Conservation (phyloP, 2,888 invertebrate species). For the Drosophila paranaensis region DNA sequence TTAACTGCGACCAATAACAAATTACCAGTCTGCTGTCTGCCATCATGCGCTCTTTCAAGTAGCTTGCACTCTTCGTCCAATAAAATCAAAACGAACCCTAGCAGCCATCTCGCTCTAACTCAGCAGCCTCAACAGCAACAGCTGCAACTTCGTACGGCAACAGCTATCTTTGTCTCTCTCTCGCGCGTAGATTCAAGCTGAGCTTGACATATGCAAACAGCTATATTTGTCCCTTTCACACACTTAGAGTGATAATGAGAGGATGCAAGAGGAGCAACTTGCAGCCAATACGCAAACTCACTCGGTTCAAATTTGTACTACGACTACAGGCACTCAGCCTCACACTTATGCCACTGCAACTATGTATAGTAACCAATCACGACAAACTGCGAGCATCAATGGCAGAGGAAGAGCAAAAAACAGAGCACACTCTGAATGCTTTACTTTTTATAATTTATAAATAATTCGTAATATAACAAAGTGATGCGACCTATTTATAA, state of each 20-base stretch:
- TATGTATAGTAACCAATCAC: background rate
- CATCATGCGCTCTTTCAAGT: background rate
- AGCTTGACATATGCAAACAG: too few relatives aligned
- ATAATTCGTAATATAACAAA: too few relatives aligned
- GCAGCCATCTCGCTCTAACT: background rate
- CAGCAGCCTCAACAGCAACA: too few relatives aligned
- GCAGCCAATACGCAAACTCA: background rate
- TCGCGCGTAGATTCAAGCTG: too few relatives aligned
- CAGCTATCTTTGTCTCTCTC: background rate
- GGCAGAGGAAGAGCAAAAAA: background rate
- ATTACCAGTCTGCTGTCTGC: background rate
- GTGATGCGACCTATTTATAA: too few relatives aligned
- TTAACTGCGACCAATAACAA: background rate
- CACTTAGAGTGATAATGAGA: too few relatives aligned
- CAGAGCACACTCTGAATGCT: background rate
- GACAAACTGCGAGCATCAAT: background rate
- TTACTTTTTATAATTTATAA: too few relatives aligned
- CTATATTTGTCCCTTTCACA: too few relatives aligned
- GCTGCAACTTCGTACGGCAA: background rate
- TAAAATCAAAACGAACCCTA: background rate
- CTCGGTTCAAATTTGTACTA: background rate
- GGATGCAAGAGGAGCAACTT: too few relatives aligned
- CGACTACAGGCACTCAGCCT: background rate
- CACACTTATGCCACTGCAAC: background rate
- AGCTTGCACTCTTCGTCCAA: background rate